Percentiles rank a stretch among this genome's conserved stretches.
phyloP scores from a whole-genome alignment of 37 sponge, comb jelly and placozoan species.

The Chondrosia reniformis region DNA sequence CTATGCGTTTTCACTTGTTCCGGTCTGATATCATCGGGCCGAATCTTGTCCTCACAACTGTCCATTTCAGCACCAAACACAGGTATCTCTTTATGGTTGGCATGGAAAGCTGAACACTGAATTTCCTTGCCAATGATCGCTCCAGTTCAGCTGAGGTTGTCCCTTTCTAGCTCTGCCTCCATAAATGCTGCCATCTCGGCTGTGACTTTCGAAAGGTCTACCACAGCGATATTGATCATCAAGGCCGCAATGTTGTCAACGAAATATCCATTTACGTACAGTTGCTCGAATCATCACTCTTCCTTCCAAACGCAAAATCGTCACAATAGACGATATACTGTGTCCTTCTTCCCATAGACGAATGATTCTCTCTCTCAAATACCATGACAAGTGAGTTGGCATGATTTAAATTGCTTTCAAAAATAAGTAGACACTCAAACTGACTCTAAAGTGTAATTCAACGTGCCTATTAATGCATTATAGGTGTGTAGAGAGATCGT shows the following conservation, averaged over 20 bases:
- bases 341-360: neutral
- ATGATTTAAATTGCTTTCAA: too few species aligned
- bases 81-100: neutral
- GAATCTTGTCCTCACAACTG: neutral
- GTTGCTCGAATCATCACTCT: neutral
- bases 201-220: neutral
- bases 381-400: too few species aligned
- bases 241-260: neutral
- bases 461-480: too few species aligned
- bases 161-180: neutral
- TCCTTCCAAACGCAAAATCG: neutral
- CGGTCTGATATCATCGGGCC: neutral
- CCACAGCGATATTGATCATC: neutral
- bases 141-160: neutral
- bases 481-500: too few species aligned
- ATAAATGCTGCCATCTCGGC: slow-evolving; percentile 2
- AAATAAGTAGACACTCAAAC: too few species aligned
- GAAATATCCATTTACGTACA: neutral
- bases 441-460: too few species aligned
- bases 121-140: neutral
- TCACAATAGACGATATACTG: neutral
- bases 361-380: neutral
- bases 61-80: neutral
- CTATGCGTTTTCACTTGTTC: neutral
- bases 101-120: neutral